phyloP scores from a whole-genome alignment of 2,888 invertebrate species.

The Mesodorylaimus sp. region DNA sequence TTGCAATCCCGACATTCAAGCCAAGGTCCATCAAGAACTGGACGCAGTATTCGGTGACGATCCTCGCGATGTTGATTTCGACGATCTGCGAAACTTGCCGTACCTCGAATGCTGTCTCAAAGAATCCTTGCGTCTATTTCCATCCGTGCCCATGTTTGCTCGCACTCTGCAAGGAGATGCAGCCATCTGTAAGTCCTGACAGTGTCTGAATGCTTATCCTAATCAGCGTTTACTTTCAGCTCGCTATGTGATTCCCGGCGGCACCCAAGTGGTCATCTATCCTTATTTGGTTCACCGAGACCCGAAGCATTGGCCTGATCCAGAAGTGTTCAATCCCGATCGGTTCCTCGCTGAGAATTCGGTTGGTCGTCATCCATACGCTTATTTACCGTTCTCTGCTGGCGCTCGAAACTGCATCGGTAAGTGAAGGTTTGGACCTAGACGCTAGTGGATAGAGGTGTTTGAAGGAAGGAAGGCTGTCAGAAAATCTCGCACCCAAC shows the following conservation, averaged over 20 bases:
- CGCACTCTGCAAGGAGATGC: constrained; percentile 31
- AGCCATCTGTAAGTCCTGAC: constrained; percentile 28
- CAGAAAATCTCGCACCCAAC: too few species aligned
- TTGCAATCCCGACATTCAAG: constrained; percentile 56
- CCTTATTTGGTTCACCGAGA: constrained; percentile 31
- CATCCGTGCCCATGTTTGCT: constrained; percentile 35
- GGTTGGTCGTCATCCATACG: constrained; percentile 30
- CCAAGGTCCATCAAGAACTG: constrained; percentile 37
- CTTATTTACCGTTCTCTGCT: constrained; percentile 37
- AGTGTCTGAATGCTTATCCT: constrained; percentile 21
- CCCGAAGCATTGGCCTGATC: constrained; percentile 31
- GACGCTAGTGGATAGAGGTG: too few species aligned
- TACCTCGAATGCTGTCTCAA: constrained; percentile 38
- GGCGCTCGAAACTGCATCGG: constrained; percentile 36
- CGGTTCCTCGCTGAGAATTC: constrained; percentile 22
- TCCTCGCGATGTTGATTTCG: not conserved
- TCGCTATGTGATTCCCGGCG: constrained; percentile 24
- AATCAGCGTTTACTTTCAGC: constrained; percentile 13
- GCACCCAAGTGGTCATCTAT: constrained; percentile 22
- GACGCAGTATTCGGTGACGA: constrained; percentile 33
- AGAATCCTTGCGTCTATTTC: constrained; percentile 35
- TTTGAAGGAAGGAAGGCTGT: too few species aligned
- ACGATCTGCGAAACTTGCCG: constrained; percentile 23
- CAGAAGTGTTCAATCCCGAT: constrained; percentile 35
- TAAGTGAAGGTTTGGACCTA: too few species aligned